Evolutionary conservation across 2,113 vertebrate genomes (phyloP), one percentile per base, ranked within the genome.

Genomic region (Phylloscopus trochiloides): DNA sequence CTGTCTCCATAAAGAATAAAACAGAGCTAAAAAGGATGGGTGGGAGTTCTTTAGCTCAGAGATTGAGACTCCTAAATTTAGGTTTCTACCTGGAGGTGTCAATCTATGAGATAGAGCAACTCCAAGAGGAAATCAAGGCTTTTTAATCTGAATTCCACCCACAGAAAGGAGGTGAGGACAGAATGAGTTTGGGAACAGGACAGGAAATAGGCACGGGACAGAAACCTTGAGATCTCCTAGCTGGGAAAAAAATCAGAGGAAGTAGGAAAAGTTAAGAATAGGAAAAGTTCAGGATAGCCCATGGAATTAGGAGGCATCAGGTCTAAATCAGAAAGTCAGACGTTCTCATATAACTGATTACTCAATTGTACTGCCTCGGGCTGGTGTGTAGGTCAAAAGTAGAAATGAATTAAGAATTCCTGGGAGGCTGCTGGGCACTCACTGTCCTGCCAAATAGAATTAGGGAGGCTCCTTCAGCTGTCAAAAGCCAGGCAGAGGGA

Each of bases 1-100:
- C 50, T 80, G 67, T 62, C 88, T 91, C 75, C 62, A 86, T 29
- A 70, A 86, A 80, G 82, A 92, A 83, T 77, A 55, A 84, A 85
- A 92, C 10, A 79, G 62, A 86, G 42, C 78, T 38, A 40, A 73
- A 94, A 92, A 47, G 26, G 71, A 58, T 92, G 78, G 82, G 94
- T 96, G 92, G 86, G 90, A 94, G 90, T 79, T 88, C 73, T 76
- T 86, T 52, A 82, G 58, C 82, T 93, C 54, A 17, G 88, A 80
- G 72, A 77, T 42, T 79, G 52, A 92, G 67, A 88, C 54, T 83
- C 85, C 85, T 96, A 90, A 92, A 94, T 93, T 95, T 95, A 92
- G 67, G 38, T 88, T 95, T 90, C 90, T 94, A 88, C 91, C 78
- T 88, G 82, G 70, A 88, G 78, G 59, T 96, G 92, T 96, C 95